Evolutionary conservation across 2,888 invertebrate genomes (phyloP).

Genomic region (Thymelicus lineola): DNA sequence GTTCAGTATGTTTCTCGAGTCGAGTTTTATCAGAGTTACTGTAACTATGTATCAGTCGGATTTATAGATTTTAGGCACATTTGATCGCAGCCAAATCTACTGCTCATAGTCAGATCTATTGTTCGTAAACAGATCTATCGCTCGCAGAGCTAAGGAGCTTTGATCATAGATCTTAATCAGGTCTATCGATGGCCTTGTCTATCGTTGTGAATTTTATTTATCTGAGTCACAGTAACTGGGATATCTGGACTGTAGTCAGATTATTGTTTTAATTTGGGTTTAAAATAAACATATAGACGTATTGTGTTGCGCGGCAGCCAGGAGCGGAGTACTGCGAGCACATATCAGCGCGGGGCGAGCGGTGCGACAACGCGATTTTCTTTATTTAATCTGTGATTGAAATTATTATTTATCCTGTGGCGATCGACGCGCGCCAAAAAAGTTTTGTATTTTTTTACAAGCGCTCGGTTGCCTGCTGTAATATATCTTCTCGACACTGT

Average conservation of each 20-base stretch:
- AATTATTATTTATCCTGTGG: slow-evolving; percentile 59
- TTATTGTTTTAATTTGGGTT: no score
- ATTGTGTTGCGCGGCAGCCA: background rate
- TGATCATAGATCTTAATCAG: no score
- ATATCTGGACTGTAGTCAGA: no score
- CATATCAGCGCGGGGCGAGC: slow-evolving; percentile 72
- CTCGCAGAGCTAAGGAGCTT: no score
- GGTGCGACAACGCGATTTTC: slow-evolving; percentile 57
- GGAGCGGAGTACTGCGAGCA: slow-evolving; percentile 53
- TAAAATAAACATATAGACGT: background rate
- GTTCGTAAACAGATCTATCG: no score
- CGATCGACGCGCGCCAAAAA: slow-evolving; percentile 41
- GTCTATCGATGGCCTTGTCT: no score
- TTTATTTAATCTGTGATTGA: slow-evolving; percentile 73
- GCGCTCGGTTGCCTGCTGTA: slow-evolving; percentile 43
- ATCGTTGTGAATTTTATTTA: no score
- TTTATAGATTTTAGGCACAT: no score
- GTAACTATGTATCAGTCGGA: no score
- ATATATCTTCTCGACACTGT: slow-evolving; percentile 42
- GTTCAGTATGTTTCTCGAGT: background rate
- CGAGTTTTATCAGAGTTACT: background rate
- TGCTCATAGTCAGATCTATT: background rate
- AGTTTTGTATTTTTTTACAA: slow-evolving; percentile 51
- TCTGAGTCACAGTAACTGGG: no score
- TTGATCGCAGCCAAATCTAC: no score